Evolutionary conservation across 2,797 vertebrate genomes (phyloP).

Genomic region (Craterocephalus amniculus): DNA sequence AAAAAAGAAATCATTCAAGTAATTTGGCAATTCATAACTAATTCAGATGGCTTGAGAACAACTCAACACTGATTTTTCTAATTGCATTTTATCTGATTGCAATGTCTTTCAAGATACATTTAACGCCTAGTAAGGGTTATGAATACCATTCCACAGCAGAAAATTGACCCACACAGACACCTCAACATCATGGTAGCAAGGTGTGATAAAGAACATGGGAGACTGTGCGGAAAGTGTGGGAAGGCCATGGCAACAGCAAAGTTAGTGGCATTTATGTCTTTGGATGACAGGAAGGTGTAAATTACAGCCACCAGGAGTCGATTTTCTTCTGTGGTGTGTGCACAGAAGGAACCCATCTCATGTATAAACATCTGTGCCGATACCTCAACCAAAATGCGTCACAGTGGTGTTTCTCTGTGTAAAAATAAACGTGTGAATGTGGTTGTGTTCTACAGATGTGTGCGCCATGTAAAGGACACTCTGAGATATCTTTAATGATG

Average conservation of each 20-base stretch:
- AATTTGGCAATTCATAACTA: slow-evolving; percentile 2
- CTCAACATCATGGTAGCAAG: slow-evolving; percentile 22
- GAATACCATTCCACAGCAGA: slow-evolving; percentile 15
- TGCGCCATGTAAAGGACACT: neutral
- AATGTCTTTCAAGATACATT: neutral
- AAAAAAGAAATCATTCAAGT: neutral
- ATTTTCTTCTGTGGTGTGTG: slow-evolving; percentile 17
- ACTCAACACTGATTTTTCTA: slow-evolving; percentile 24
- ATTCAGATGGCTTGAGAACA: slow-evolving; percentile 10
- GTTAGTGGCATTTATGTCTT: slow-evolving; percentile 53
- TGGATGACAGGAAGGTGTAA: slow-evolving; percentile 57
- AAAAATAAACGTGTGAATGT: neutral
- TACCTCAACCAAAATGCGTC: slow-evolving; percentile 5
- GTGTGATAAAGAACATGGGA: slow-evolving; percentile 17
- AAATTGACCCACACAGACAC: slow-evolving; percentile 24
- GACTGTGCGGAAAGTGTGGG: slow-evolving; percentile 23
- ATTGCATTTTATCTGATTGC: neutral
- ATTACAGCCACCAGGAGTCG: slow-evolving; percentile 50
- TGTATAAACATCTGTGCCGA: slow-evolving; percentile 13
- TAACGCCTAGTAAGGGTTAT: slow-evolving; percentile 1
- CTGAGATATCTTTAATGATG: neutral
- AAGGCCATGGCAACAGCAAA: slow-evolving; percentile 25
- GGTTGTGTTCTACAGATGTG: neutral
- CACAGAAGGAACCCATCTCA: slow-evolving; percentile 17
- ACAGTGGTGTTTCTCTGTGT: neutral